Percentiles rank a stretch among this genome's conserved stretches.
Evolutionary conservation across 23 tunicate genomes (phyloP).

Genomic region (Halocynthia aurantium): DNA sequence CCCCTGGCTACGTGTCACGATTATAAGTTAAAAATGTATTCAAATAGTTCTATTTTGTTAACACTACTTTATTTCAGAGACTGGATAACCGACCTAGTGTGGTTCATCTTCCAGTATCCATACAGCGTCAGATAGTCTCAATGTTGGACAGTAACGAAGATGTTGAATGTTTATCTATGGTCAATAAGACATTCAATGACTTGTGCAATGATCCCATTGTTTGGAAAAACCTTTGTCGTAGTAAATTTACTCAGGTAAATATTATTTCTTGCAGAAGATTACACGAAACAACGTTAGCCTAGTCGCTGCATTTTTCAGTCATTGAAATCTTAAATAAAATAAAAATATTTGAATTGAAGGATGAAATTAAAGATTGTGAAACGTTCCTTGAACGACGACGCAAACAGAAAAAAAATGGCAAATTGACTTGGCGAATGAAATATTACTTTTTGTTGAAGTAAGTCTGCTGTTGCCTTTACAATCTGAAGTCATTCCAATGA

Average conservation of each 20-base stretch:
- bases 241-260: slow-evolving; percentile 53
- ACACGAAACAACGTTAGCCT: neutral
- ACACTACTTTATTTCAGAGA: slow-evolving; percentile 33
- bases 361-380: slow-evolving; percentile 14
- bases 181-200: slow-evolving; percentile 34
- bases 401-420: neutral
- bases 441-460: slow-evolving; percentile 26
- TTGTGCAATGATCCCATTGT: slow-evolving; percentile 38
- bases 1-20: no score
- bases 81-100: slow-evolving; percentile 42
- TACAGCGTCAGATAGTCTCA: slow-evolving; percentile 38
- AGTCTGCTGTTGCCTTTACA: neutral
- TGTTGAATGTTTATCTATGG: slow-evolving; percentile 46
- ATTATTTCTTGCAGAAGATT: neutral
- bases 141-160: slow-evolving; percentile 50
- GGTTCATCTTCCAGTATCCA: slow-evolving; percentile 51
- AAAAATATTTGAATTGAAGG: neutral
- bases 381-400: slow-evolving; percentile 8
- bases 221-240: slow-evolving; percentile 46
- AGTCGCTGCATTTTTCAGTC: neutral
- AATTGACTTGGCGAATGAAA: slow-evolving; percentile 18
- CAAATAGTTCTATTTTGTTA: neutral
- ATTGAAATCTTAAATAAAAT: no score
- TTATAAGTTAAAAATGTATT: neutral
- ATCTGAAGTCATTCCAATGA: neutral